A percentile compares a stretch with the other conserved stretches of the same genome.
These are phyloP conservation scores for Halcyon leucocephala DNA, from an alignment of 2,797 vertebrate genomes.

Conservation along the genomic window DNA sequence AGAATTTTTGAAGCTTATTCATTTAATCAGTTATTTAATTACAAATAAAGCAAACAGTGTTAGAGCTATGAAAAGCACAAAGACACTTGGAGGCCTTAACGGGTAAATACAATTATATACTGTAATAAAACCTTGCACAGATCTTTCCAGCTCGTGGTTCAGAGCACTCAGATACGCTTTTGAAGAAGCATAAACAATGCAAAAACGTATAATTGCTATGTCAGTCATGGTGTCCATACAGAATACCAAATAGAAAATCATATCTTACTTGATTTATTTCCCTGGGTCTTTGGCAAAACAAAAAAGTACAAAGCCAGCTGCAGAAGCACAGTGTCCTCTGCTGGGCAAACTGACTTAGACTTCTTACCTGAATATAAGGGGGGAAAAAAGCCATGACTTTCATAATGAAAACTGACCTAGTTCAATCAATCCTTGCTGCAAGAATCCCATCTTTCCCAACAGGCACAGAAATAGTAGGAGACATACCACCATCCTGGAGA, in stretches of 20 bases:
- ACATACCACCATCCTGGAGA: slow-evolving; percentile 31
- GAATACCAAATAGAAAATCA: slow-evolving; percentile 77
- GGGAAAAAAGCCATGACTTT: background rate
- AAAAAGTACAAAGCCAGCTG: background rate
- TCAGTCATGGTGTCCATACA: slow-evolving; percentile 77
- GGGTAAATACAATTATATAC: slow-evolving; percentile 69
- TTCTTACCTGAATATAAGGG: background rate
- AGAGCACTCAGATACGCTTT: slow-evolving; percentile 69
- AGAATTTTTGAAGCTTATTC: slow-evolving; percentile 36
- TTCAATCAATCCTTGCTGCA: background rate
- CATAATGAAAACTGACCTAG: background rate
- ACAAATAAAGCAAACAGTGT: slow-evolving; percentile 41
- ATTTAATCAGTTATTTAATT: slow-evolving; percentile 74
- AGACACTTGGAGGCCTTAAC: slow-evolving; percentile 36
- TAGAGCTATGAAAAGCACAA: slow-evolving; percentile 38
- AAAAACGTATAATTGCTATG: slow-evolving; percentile 82
- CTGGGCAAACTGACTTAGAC: slow-evolving; percentile 23
- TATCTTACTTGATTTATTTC: slow-evolving; percentile 66
- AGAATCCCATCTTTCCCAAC: slow-evolving; percentile 29
- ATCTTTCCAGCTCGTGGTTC: slow-evolving; percentile 59
- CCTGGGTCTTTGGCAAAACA: background rate
- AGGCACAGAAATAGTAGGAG: slow-evolving; percentile 4
- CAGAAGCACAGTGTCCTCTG: slow-evolving; percentile 76
- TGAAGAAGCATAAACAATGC: slow-evolving; percentile 79
- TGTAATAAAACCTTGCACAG: slow-evolving; percentile 66